phyloP scores from a whole-genome alignment of 2,113 vertebrate species.

The Indicator indicator region DNA sequence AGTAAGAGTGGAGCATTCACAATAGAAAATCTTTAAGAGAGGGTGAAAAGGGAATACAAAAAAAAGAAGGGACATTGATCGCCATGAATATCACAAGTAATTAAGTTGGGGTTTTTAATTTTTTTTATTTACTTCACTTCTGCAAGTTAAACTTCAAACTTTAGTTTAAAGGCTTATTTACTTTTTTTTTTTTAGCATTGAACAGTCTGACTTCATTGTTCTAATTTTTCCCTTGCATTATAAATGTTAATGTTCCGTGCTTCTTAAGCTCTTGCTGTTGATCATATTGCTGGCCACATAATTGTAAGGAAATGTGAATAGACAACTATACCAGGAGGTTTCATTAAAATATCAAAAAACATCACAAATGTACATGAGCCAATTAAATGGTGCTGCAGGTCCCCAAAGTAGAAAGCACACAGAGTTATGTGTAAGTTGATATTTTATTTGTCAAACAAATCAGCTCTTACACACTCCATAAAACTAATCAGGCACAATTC shows the following conservation, averaged over 20 bases:
- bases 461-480: not conserved
- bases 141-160: not conserved
- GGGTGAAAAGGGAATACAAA: not conserved
- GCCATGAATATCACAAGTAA: not conserved
- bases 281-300: not conserved
- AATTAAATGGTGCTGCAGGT: conserved; percentile 28
- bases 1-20: not conserved
- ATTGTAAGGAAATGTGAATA: conserved; percentile 27
- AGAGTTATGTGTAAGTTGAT: not conserved
- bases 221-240: not conserved
- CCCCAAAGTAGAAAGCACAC: not conserved
- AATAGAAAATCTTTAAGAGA: not conserved
- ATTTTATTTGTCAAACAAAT: conserved; percentile 42
- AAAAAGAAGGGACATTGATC: not conserved
- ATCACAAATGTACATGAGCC: conserved; percentile 1
- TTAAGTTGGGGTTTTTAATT: not conserved
- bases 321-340: conserved; percentile 26
- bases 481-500: not conserved
- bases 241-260: not conserved
- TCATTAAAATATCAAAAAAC: conserved; percentile 28
- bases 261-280: not conserved
- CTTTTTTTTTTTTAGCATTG: not conserved
- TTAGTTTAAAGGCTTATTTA: not conserved
- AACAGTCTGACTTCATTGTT: not conserved
- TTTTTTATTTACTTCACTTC: not conserved